Percentiles rank a stretch among this genome's conserved stretches.
These are phyloP conservation scores for Apteryx mantelli DNA, from an alignment of 2,113 vertebrate species.

Conservation along the genomic window DNA sequence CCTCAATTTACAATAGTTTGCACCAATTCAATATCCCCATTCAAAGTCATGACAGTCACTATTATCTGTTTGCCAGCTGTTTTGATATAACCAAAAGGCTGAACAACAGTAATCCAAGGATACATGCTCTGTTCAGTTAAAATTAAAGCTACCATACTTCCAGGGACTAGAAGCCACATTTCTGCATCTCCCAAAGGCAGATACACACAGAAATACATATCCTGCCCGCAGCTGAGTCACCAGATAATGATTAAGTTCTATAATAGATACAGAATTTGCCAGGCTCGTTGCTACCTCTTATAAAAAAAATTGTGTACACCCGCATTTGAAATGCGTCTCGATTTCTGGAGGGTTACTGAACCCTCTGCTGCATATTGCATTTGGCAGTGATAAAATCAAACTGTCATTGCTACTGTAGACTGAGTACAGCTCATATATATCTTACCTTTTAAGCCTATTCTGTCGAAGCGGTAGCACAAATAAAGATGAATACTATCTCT, in stretches of 20 bases:
- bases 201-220: background rate
- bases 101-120: background rate
- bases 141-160: background rate
- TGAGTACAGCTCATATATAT: conserved; percentile 19
- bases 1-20: background rate
- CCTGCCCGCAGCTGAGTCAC: background rate
- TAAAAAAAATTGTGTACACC: background rate
- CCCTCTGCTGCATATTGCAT: background rate
- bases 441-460: conserved; percentile 46
- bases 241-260: background rate
- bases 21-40: background rate
- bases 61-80: background rate
- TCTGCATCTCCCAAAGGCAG: background rate
- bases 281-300: background rate
- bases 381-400: conserved; percentile 37
- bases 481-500: conserved; percentile 71
- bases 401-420: conserved; percentile 4
- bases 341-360: background rate
- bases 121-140: background rate
- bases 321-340: background rate
- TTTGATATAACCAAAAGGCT: background rate
- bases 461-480: conserved; percentile 50
- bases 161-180: background rate
- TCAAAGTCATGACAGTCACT: background rate
- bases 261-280: background rate